Percentiles rank a stretch among this genome's conserved stretches.
These are phyloP conservation scores for Syrista parreyssii DNA, from an alignment of 2,888 invertebrate species.

Conservation along the genomic window DNA sequence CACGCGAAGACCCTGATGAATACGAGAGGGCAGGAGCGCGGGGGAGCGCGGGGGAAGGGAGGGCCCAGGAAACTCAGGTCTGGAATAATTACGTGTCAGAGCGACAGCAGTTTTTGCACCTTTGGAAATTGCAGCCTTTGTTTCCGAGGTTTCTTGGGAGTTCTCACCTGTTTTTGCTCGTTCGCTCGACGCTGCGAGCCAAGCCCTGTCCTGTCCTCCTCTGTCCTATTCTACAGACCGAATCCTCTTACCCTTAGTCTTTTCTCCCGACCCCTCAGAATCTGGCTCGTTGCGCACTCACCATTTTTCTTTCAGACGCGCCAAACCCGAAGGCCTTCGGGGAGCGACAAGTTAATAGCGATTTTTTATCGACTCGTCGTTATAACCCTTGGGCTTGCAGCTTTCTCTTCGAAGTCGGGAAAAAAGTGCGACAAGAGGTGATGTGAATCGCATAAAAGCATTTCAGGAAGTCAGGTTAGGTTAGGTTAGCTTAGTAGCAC, in stretches of 20 bases:
- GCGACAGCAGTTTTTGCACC: slow-evolving; percentile 29
- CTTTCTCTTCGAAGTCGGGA: slow-evolving; percentile 24
- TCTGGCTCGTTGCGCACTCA: not conserved
- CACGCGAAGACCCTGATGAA: not conserved
- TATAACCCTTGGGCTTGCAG: slow-evolving; percentile 46
- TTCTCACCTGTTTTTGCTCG: slow-evolving; percentile 18
- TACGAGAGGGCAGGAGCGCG: not conserved
- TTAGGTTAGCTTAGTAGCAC: too few relatives aligned
- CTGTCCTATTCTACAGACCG: not conserved
- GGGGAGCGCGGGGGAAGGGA: not conserved
- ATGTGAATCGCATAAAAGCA: not conserved
- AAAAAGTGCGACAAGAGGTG: not conserved
- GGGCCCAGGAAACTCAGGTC: slow-evolving; percentile 17
- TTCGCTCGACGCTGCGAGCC: slow-evolving; percentile 15
- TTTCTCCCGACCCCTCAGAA: not conserved
- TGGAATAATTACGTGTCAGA: slow-evolving; percentile 37
- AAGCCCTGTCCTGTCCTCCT: slow-evolving; percentile 11
- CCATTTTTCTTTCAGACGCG: slow-evolving; percentile 4
- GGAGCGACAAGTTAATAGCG: slow-evolving; percentile 34
- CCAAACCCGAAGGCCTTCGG: not conserved
- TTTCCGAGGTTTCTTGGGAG: slow-evolving; percentile 20
- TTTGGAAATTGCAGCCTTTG: slow-evolving; percentile 32
- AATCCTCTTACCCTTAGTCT: not conserved
- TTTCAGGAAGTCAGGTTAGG: not conserved
- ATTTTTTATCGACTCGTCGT: slow-evolving; percentile 44